Conservation (phyloP, 2,113 vertebrate species). For the Petrocephalus microphthalmus region DNA sequence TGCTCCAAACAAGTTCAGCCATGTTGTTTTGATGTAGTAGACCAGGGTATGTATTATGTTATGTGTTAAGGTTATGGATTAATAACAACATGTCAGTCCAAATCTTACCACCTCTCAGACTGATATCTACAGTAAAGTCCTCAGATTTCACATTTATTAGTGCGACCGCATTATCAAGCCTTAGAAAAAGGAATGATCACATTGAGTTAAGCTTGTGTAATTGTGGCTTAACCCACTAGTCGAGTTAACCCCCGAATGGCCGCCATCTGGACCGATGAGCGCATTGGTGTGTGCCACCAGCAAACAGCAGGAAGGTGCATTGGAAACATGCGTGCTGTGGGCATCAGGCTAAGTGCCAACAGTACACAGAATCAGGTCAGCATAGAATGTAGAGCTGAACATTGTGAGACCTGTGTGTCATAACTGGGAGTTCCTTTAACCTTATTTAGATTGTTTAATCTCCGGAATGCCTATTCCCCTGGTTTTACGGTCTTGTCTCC, state of each 20-base stretch:
- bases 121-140: not conserved
- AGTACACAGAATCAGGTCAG: not conserved
- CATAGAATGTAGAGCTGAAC: not conserved
- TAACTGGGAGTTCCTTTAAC: not conserved
- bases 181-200: slow-evolving; percentile 47
- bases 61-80: not conserved
- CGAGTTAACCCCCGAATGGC: slow-evolving; percentile 49
- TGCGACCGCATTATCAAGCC: slow-evolving; percentile 14
- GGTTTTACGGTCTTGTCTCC: too few species aligned
- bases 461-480: not conserved
- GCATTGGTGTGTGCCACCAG: slow-evolving; percentile 6
- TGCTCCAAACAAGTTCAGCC: not conserved
- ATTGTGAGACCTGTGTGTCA: not conserved
- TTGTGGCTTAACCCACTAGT: slow-evolving; percentile 64
- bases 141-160: slow-evolving; percentile 18
- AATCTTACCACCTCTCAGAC: not conserved
- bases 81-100: not conserved
- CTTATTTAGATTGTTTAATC: not conserved
- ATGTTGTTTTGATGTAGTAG: not conserved
- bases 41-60: not conserved
- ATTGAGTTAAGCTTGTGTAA: slow-evolving; percentile 53
- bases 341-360: not conserved
- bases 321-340: not conserved
- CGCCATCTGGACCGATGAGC: slow-evolving; percentile 55
- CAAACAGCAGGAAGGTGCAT: not conserved